Evolutionary conservation across 2,888 invertebrate species (phyloP).

Genomic region (Polyommatus iphigenia): DNA sequence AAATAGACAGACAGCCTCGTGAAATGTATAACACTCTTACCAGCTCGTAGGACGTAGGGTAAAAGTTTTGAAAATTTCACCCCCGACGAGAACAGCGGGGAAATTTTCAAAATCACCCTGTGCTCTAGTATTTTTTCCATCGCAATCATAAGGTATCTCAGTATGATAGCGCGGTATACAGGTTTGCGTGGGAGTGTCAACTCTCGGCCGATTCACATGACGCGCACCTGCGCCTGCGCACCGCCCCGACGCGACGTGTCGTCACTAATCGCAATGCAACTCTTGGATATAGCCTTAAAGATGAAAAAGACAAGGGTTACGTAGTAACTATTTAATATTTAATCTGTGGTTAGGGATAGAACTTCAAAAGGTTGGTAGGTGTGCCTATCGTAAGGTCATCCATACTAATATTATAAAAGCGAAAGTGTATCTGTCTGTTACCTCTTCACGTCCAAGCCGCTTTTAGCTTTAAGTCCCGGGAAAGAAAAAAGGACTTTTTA

Average conservation of each 20-base stretch:
- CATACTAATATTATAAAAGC: too few relatives aligned
- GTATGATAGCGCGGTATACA: conserved; percentile 5
- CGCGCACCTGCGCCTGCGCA: conserved; percentile 72
- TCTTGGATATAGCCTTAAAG: neutral
- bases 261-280: conserved; percentile 34
- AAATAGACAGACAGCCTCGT: too few relatives aligned
- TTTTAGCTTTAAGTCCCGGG: too few relatives aligned
- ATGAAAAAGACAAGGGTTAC: neutral
- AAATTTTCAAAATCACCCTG: neutral
- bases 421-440: too few relatives aligned
- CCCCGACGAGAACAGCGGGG: too few relatives aligned
- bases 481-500: too few relatives aligned
- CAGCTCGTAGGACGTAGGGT: too few relatives aligned
- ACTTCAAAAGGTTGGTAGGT: too few relatives aligned
- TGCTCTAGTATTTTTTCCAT: conserved; percentile 12
- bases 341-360: neutral
- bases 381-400: too few relatives aligned
- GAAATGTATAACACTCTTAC: too few relatives aligned
- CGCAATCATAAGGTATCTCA: conserved; percentile 12
- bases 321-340: neutral
- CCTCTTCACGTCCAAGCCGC: too few relatives aligned
- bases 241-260: conserved; percentile 68
- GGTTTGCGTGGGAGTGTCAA: conserved; percentile 71
- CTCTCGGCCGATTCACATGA: conserved; percentile 71
- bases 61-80: too few relatives aligned